Conservation (phyloP, 2,888 invertebrate species). For the Acleris sparsana region DNA sequence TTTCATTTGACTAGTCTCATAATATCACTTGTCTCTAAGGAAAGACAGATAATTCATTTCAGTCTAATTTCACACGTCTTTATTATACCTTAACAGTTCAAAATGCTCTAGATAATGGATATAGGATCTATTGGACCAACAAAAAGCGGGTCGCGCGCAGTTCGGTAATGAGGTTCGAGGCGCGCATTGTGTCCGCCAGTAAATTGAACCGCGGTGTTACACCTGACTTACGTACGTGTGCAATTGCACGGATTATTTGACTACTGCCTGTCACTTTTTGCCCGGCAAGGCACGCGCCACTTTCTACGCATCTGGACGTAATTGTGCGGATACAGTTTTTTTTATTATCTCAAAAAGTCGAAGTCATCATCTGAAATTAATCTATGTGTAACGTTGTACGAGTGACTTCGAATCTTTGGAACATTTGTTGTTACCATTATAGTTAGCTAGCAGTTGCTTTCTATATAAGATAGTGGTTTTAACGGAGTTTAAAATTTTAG, state of each 20-base stretch:
- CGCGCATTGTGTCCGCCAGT: slow-evolving; percentile 64
- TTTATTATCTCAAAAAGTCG: slow-evolving; percentile 67
- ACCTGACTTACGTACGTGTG: slow-evolving; percentile 75
- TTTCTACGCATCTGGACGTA: slow-evolving; percentile 74
- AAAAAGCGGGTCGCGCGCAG: slow-evolving; percentile 59
- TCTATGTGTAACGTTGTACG: slow-evolving; percentile 63
- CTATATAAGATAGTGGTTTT: background rate
- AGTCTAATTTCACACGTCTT: too few species aligned
- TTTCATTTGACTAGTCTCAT: too few species aligned
- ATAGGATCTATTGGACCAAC: slow-evolving; percentile 36
- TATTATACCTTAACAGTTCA: too few species aligned
- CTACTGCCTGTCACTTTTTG: slow-evolving; percentile 73
- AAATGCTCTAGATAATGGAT: background rate
- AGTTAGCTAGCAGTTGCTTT: background rate
- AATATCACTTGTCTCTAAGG: too few species aligned
- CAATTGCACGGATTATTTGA: slow-evolving; percentile 79
- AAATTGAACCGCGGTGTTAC: slow-evolving; percentile 77
- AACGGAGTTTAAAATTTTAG: too few species aligned
- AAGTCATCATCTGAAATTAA: slow-evolving; percentile 62
- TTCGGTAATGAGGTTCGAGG: slow-evolving; percentile 67
- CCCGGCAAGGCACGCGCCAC: slow-evolving; percentile 73
- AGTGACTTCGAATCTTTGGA: slow-evolving; percentile 46
- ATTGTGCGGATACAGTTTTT: slow-evolving; percentile 73
- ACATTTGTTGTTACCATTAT: slow-evolving; percentile 21
- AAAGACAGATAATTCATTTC: too few species aligned